Percentiles rank a stretch among this genome's conserved stretches.
Evolutionary conservation across 2,888 invertebrate species (phyloP).

Genomic region (Sericinus montela): DNA sequence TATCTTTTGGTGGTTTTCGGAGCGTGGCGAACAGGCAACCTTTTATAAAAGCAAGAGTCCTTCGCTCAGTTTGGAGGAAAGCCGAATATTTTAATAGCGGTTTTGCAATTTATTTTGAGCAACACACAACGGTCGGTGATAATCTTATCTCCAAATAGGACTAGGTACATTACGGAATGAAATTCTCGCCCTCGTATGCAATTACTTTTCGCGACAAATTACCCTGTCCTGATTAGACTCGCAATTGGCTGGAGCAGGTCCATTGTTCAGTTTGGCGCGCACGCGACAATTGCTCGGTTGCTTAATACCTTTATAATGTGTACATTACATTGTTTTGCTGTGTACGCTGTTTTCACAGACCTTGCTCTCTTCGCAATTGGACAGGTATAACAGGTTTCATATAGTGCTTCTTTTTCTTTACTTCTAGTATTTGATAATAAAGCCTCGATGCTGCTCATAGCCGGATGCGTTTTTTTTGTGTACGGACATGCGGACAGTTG

Average conservation of each 20-base stretch:
- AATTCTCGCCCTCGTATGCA: constrained; percentile 16
- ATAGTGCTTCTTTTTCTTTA: constrained; percentile 43
- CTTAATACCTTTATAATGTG: constrained; percentile 43
- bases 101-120: constrained; percentile 56
- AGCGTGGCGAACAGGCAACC: constrained; percentile 78
- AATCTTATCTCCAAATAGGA: constrained; percentile 44
- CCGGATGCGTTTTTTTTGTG: constrained; percentile 65
- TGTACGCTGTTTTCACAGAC: constrained; percentile 45
- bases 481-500: constrained; percentile 42
- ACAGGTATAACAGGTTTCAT: constrained; percentile 32
- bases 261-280: constrained; percentile 51
- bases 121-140: constrained; percentile 35
- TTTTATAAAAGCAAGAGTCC: constrained; percentile 76
- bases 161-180: constrained; percentile 40
- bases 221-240: constrained; percentile 29
- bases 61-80: constrained; percentile 69
- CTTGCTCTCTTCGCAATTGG: constrained; percentile 38
- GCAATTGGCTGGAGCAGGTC: constrained; percentile 26
- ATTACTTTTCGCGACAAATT: constrained; percentile 20
- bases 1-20: constrained; percentile 77
- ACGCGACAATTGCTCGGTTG: constrained; percentile 45
- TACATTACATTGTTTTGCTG: constrained; percentile 52
- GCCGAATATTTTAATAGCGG: constrained; percentile 65
- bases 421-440: constrained; percentile 37
- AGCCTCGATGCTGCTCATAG: constrained; percentile 44